Conservation (phyloP, 2,888 invertebrate genomes). For the Coecobrya sp. region DNA sequence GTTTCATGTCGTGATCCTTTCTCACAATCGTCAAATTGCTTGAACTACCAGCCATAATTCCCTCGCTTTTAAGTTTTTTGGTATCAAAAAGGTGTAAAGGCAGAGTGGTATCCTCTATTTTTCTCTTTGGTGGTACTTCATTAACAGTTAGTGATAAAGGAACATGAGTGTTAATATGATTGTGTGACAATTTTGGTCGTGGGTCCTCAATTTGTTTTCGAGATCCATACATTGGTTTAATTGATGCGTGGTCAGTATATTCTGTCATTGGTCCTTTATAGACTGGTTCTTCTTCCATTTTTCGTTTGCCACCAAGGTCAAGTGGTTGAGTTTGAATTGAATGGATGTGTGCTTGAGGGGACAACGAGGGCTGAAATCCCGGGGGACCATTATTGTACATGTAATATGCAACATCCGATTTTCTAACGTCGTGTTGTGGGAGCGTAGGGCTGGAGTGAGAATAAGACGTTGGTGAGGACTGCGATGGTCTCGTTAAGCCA, state of each 20-base stretch:
- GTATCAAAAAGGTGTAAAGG: constrained; percentile 73
- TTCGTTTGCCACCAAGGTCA: constrained; percentile 90
- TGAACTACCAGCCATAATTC: not conserved
- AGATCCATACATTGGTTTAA: constrained; percentile 91
- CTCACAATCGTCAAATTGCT: constrained; percentile 58
- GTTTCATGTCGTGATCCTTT: constrained; percentile 70
- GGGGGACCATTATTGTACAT: constrained; percentile 81
- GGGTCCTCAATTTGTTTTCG: constrained; percentile 90
- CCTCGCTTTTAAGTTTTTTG: constrained; percentile 73
- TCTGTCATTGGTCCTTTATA: constrained; percentile 87
- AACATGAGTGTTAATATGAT: constrained; percentile 85
- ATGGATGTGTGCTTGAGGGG: constrained; percentile 76
- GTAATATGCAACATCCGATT: constrained; percentile 81
- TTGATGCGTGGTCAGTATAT: constrained; percentile 85
- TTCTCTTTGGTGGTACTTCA: constrained; percentile 69
- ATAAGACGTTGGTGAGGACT: constrained; percentile 88
- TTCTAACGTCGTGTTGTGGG: constrained; percentile 84
- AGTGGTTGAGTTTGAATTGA: constrained; percentile 93
- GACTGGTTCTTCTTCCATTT: constrained; percentile 81
- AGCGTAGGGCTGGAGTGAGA: constrained; percentile 87
- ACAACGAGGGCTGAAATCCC: constrained; percentile 71
- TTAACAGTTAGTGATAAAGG: constrained; percentile 74
- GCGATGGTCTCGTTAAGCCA: constrained; percentile 88
- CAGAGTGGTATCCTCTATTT: constrained; percentile 60
- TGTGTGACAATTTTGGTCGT: constrained; percentile 89